Evolutionary conservation across 2,797 vertebrate species (phyloP), one percentile per base, ranked within the genome.

Genomic region (Macroramphosus scolopax): DNA sequence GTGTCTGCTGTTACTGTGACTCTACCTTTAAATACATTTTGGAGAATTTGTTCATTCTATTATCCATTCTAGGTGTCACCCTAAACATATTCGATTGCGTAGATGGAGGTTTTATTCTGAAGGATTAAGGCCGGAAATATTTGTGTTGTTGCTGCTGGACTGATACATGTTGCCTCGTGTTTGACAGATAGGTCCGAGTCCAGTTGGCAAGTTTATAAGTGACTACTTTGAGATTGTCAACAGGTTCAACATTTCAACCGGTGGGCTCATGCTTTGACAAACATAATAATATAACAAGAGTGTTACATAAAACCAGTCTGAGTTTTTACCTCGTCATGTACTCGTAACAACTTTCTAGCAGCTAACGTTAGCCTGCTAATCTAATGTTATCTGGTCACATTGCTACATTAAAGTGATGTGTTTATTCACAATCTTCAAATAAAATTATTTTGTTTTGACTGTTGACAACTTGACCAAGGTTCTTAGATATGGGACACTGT

Each of bases 311-410:
- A 48, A 25, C 0, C 16, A 1, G n/a, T 2, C 1, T 16, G 10
- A 9, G 16, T n/a, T 8, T 6, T n/a, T 17, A 30, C 14, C 15
- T 15, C 34, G 9, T 11, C 17, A 25, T 28, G 8, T 7, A n/a
- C 2, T 17, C 3, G 10, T 12, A 30, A 37, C 15, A 42, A 76
- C 70, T 68, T 70, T 51, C 24, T 25, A 1, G 14, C 43, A 45
- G 81, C 80, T 86, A 86, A 71, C 44, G 49, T 53, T 80, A 79
- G 70, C 70, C 28, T 6, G 60, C 58, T 65, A 64, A 46, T 6
- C 50, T 39, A 24, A n/a, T 7, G 0, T 24, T 30, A 6, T 3
- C 20, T 22, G 20, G 3, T 22, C 3, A 6, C 20, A 6, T 9
- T 26, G 25, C 25, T 22, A 22, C 20, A 22, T 22, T 22, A 22